Evolutionary conservation across 2,888 invertebrate species (phyloP), one percentile per base, ranked within the genome.

Genomic region (Drosophila vallismaia): DNA sequence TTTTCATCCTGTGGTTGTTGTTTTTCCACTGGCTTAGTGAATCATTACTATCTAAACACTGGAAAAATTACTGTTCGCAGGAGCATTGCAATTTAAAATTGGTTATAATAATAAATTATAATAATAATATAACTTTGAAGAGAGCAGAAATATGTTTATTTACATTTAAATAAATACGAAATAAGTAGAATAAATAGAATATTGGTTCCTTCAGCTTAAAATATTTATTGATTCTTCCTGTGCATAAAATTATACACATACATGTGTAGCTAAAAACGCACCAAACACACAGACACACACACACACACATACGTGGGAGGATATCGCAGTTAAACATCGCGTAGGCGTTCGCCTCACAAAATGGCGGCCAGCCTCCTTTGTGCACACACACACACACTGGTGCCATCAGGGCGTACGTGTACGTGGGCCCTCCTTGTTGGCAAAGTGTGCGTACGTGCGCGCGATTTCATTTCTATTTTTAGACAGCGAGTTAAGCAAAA

Each of bases 381-480:
- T 74, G 74, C 74, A 81, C 68, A 67, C 52, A 64, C 33, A 19
- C 19, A 28, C 8, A n/a, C 19, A 44, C 19, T 67, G 58, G 63
- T 50, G 44, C 36, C 58, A 38, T 63, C 36, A 9, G 4, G 10
- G 8, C 55, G 14, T 59, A 33, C n/a, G 56, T 71, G 4, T 70
- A 70, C 57, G 62, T 44, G 60, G 40, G 62, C 67, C 62, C 66
- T 64, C 42, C 66, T 33, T 19, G 42, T 19, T 63, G 44, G 29
- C 6, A 36, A 51, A 45, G 42, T 51, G 50, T 67, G 53, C 58
- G 74, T 72, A 60, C 60, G 68, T 74, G 72, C 54, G 82, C 88
- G 86, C 88, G 77, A 86, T 82, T 82, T 87, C 88, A 82, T 85
- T 79, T 87, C 86, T 82, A 82, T 82, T 82, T 82, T 88, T 82